Evolutionary conservation across 1,140 invertebrate species (phyloP).

Genomic region (Drosophila obscura): DNA sequence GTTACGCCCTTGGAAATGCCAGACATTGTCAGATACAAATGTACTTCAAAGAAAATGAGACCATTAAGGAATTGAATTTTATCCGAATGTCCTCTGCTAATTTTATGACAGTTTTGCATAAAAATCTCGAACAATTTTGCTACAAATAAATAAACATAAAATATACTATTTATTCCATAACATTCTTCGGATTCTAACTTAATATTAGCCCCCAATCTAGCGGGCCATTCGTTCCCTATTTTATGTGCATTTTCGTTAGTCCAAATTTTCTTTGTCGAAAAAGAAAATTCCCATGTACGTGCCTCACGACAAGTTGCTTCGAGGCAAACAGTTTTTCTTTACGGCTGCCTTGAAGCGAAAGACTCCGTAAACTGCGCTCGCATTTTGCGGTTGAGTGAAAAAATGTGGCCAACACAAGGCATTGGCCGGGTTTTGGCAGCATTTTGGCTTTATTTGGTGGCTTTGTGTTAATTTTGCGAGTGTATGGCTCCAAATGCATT

Average conservation of each 20-base stretch:
- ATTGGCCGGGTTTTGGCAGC: slow-evolving; percentile 16
- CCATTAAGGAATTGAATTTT: neutral
- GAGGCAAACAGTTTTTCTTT: slow-evolving; percentile 28
- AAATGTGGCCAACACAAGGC: slow-evolving; percentile 1
- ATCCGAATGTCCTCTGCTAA: no score
- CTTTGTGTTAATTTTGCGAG: slow-evolving; percentile 23
- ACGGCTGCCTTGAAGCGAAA: slow-evolving; percentile 2
- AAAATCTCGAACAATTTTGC: no score
- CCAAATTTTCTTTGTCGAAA: slow-evolving; percentile 16
- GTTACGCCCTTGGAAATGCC: slow-evolving; percentile 1
- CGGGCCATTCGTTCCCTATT: neutral
- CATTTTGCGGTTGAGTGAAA: slow-evolving; percentile 33
- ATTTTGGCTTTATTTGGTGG: slow-evolving; percentile 22
- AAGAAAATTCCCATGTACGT: slow-evolving; percentile 35
- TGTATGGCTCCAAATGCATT: slow-evolving; percentile 33
- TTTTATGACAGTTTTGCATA: no score
- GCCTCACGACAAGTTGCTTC: slow-evolving; percentile 18
- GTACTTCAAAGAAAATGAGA: neutral
- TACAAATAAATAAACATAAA: no score
- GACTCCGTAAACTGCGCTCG: slow-evolving; percentile 13
- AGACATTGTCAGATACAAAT: slow-evolving; percentile 3
- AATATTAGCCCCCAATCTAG: no score
- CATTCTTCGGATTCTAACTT: no score
- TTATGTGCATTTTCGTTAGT: neutral
- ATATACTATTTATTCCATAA: no score